Conservation (phyloP, 2,113 vertebrate species). For the Promerops cafer region DNA sequence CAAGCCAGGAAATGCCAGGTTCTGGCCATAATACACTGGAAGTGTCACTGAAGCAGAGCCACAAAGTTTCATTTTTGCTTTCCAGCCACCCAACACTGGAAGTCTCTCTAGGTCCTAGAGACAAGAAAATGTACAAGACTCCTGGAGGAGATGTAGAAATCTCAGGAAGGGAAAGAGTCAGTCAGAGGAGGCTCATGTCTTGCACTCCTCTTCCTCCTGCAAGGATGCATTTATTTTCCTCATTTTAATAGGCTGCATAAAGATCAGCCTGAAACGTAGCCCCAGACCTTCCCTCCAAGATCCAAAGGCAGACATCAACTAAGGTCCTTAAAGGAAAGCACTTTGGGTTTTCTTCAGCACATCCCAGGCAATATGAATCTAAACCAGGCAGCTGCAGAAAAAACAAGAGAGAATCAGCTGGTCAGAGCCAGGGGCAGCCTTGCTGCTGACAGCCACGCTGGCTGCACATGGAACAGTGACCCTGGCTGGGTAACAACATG, state of each 20-base stretch:
- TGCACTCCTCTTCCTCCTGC: background rate
- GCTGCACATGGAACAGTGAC: background rate
- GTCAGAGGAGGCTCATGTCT: background rate
- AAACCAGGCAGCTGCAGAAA: background rate
- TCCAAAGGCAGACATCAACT: background rate
- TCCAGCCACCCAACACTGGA: background rate
- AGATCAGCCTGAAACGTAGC: background rate
- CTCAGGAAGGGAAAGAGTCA: background rate
- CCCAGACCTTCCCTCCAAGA: background rate
- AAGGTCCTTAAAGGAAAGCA: background rate
- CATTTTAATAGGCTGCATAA: background rate
- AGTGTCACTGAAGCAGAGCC: background rate
- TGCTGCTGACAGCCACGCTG: background rate
- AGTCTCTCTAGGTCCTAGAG: background rate
- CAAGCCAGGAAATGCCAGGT: background rate
- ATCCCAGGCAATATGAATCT: background rate
- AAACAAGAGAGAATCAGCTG: background rate
- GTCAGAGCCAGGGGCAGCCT: background rate
- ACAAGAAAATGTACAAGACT: background rate
- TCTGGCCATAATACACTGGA: background rate
- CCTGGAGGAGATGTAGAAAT: rapidly evolving
- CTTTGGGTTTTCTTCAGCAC: background rate
- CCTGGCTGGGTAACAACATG: rapidly evolving
- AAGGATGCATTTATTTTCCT: background rate
- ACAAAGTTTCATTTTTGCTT: background rate